Evolutionary conservation across 1,140 invertebrate genomes (phyloP), one percentile per base, ranked within the genome.

Genomic region (Thereuonema tuberculata): DNA sequence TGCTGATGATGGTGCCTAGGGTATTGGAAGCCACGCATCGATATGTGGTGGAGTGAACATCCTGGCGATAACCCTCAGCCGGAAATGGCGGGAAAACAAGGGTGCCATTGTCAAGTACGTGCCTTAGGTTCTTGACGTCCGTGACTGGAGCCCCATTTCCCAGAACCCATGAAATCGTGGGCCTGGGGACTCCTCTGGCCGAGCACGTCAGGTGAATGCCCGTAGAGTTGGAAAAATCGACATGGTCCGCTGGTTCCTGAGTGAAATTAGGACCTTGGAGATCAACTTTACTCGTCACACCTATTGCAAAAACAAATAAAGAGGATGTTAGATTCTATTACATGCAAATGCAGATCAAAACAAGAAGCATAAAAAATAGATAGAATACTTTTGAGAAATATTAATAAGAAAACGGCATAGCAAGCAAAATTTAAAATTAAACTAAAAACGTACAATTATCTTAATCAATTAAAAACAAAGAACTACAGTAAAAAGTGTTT

Each of bases 81-180:
- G 82, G 74, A 74, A 90, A 90, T 24, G 86, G 82, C 63, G 81
- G 81, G 68, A 92, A 87, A 68, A 85, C 82, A 53, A 92, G 77
- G 48, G 86, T 89, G 46, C 87, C 86, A 71, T 90, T 90, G 56
- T 83, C 81, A 66, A 88, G 77, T 48, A 83, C 65, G 20, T 26
- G 70, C 71, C 43, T 63, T 56, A 5, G 60, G 27, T 12, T 63
- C 66, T n/a, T 66, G 52, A 66, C 74, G 74, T 12, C 69, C 67
- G 23, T 64, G 67, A 70, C 67, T 1, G 75, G 67, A 0, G 71
- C 71, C n/a, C 75, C 72, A 21, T 23, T 55, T 9, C 9, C 26
- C 5, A 26, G 64, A 9, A 70, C 56, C 72, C 72, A 74, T 15
- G 69, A 67, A 12, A 73, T 61, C 24, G 61, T 62, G n/a, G 72